Conservation (phyloP, 1,140 invertebrate species). For the Nephotettix cincticeps region DNA sequence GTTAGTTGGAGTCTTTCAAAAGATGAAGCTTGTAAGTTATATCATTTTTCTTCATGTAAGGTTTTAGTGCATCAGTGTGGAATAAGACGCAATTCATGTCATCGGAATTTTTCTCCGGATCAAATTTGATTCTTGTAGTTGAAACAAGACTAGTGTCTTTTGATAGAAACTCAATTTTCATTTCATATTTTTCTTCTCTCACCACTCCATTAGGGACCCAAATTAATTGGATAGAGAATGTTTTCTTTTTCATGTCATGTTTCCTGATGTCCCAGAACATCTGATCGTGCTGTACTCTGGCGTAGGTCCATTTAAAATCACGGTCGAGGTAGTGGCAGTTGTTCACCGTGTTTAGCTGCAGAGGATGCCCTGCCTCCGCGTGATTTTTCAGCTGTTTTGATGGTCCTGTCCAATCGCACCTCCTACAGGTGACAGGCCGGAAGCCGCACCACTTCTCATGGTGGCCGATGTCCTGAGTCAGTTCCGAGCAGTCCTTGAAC, state of each 20-base stretch:
- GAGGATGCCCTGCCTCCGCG: neutral
- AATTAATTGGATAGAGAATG: neutral
- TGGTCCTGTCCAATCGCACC: slow-evolving; percentile 2
- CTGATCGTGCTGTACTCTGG: neutral
- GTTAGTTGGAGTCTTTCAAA: neutral
- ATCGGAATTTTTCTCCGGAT: neutral
- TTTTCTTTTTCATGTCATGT: neutral
- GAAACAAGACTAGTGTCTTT: neutral
- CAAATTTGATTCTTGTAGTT: neutral
- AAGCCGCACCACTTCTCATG: slow-evolving; percentile 10
- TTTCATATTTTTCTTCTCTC: neutral
- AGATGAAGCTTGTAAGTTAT: neutral
- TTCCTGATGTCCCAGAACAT: neutral
- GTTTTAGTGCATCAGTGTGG: neutral
- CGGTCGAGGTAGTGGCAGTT: neutral
- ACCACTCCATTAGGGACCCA: neutral
- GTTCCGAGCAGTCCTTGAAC: neutral
- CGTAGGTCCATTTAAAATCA: neutral
- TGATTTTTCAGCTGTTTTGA: neutral
- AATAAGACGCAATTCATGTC: neutral
- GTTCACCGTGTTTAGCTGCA: neutral
- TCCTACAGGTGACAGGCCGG: neutral
- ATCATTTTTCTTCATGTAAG: neutral
- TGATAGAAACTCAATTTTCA: neutral
- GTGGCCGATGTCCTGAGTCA: neutral